These are phyloP conservation scores for Heterocephalus glaber DNA, from an alignment of 2,113 vertebrate species.

Conservation along the genomic window DNA sequence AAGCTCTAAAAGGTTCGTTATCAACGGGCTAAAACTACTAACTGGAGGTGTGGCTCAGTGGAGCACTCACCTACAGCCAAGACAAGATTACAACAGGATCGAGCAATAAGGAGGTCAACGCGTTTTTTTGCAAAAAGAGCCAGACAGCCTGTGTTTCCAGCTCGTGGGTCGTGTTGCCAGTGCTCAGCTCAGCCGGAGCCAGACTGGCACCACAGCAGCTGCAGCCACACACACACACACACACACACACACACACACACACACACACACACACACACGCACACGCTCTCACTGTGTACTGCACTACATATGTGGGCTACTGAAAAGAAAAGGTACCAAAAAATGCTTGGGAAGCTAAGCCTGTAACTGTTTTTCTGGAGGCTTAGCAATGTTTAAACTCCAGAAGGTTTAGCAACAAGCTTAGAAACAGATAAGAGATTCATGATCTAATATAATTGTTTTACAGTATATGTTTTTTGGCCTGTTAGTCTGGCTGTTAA, in stretches of 20 bases:
- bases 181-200: background rate
- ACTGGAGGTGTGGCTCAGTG: background rate
- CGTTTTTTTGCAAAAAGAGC: background rate
- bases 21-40: background rate
- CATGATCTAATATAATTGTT: background rate
- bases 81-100: background rate
- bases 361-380: background rate
- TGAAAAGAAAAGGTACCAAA: background rate
- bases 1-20: background rate
- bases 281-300: fast-evolving
- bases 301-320: background rate
- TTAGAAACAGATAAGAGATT: background rate
- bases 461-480: background rate
- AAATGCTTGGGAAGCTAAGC: background rate
- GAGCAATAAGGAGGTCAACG: background rate
- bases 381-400: too few species aligned
- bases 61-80: background rate
- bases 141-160: background rate
- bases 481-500: background rate
- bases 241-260: too few species aligned
- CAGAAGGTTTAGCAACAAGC: background rate
- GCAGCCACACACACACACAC: too few species aligned
- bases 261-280: too few species aligned
- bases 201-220: too few species aligned
- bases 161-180: background rate